These are phyloP conservation scores for Tringa solitaria DNA, from an alignment of 2,113 vertebrate genomes.

Conservation along the genomic window DNA sequence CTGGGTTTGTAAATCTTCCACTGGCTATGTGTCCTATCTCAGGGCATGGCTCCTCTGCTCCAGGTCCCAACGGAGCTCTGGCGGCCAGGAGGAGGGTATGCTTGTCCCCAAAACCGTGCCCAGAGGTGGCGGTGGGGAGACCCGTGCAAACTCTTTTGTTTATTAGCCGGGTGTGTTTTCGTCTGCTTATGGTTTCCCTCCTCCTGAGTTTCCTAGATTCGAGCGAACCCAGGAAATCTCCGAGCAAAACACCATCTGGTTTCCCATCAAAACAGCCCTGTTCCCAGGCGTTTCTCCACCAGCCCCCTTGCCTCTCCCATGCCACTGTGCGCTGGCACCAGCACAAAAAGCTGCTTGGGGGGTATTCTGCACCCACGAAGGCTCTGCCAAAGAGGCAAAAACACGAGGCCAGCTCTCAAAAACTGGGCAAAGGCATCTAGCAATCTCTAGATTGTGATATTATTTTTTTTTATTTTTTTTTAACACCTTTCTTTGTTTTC, in stretches of 20 bases:
- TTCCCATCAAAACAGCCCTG: not conserved
- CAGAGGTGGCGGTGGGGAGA: not conserved
- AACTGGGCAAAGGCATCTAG: not conserved
- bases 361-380: not conserved
- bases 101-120: not conserved
- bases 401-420: not conserved
- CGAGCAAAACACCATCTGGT: slow-evolving; percentile 41
- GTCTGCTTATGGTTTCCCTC: not conserved
- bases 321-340: not conserved
- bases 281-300: not conserved
- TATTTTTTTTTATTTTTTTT: not conserved
- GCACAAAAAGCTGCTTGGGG: not conserved
- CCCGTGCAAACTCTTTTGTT: not conserved
- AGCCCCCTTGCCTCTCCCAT: not conserved
- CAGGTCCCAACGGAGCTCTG: rapidly evolving
- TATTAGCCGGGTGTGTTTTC: not conserved
- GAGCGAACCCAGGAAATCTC: not conserved
- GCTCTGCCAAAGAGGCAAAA: not conserved
- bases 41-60: not conserved
- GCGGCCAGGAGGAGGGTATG: rapidly evolving
- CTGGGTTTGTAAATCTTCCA: not conserved
- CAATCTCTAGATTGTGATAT: not conserved
- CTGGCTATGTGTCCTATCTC: not conserved
- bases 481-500: not conserved
- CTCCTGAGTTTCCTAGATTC: not conserved